These are phyloP conservation scores for Conus canariensis DNA, from an alignment of 2,888 invertebrate genomes.

Conservation along the genomic window DNA sequence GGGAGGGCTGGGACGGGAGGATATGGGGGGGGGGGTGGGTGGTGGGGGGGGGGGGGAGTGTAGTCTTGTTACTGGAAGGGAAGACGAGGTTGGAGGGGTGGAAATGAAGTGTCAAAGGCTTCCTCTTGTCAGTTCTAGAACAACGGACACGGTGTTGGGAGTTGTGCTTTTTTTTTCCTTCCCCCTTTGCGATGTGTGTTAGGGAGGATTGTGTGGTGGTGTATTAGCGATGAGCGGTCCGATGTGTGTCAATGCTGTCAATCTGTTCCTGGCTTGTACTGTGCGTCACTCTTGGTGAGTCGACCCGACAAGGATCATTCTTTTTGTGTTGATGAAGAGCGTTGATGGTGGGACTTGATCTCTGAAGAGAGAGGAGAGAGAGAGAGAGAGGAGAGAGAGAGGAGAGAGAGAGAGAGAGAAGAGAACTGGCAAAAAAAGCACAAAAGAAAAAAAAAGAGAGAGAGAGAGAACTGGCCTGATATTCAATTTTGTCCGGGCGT, in stretches of 20 bases:
- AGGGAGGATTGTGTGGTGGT: background rate
- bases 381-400: background rate
- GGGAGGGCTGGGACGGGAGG: background rate
- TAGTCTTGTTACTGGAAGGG: background rate
- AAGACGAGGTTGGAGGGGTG: background rate
- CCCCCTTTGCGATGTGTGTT: background rate
- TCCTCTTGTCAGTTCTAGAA: constrained; percentile 3
- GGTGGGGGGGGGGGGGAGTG: background rate
- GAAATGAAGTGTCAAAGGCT: background rate
- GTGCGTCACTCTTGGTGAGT: constrained; percentile 10
- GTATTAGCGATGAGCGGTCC: background rate
- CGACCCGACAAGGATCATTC: too few species aligned
- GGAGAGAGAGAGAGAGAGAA: background rate
- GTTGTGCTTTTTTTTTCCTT: background rate
- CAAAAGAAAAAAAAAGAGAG: background rate
- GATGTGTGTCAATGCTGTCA: background rate
- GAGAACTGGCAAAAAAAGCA: too few species aligned
- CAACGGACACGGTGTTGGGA: background rate
- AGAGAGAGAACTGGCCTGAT: background rate
- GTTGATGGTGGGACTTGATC: too few species aligned
- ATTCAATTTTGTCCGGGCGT: too few species aligned
- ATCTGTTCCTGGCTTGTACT: background rate
- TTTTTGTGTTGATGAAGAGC: too few species aligned
- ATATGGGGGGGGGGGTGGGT: background rate
- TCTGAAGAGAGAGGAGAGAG: background rate